Conservation (phyloP, 2,113 vertebrate genomes). For the Platysternon megacephalum region DNA sequence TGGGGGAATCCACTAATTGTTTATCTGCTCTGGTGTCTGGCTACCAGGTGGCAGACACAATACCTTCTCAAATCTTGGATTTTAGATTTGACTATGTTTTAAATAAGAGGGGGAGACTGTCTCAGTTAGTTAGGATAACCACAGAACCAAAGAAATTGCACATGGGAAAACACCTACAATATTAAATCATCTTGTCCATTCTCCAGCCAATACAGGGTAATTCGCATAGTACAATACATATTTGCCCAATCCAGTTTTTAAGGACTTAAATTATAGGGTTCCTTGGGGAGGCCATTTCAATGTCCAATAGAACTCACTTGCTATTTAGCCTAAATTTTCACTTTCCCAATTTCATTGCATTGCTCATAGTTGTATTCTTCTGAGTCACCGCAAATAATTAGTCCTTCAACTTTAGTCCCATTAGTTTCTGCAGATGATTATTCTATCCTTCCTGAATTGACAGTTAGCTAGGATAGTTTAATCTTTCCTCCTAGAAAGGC, state of each 20-base stretch:
- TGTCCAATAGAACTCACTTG: neutral
- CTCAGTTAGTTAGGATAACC: neutral
- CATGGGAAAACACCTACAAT: neutral
- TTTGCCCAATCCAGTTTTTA: neutral
- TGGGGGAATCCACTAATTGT: rapidly evolving
- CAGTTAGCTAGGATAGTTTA: no score
- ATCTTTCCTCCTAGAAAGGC: no score
- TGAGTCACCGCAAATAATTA: no score
- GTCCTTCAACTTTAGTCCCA: no score
- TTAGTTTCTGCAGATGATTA: no score
- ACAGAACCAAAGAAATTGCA: rapidly evolving
- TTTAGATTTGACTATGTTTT: neutral
- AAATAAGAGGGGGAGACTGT: neutral
- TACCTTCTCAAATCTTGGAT: neutral
- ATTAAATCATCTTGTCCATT: rapidly evolving
- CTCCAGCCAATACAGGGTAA: neutral
- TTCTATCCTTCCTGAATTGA: no score
- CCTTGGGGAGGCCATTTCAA: neutral
- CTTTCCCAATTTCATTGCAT: no score
- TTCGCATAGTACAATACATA: neutral
- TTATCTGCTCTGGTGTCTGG: rapidly evolving
- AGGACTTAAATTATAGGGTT: neutral
- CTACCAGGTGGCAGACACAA: neutral
- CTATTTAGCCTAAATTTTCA: no score
- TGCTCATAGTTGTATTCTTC: no score